Percentiles rank a stretch among this genome's conserved stretches.
phyloP scores from a whole-genome alignment of 2,797 vertebrate genomes.

The Girardinus metallicus region DNA sequence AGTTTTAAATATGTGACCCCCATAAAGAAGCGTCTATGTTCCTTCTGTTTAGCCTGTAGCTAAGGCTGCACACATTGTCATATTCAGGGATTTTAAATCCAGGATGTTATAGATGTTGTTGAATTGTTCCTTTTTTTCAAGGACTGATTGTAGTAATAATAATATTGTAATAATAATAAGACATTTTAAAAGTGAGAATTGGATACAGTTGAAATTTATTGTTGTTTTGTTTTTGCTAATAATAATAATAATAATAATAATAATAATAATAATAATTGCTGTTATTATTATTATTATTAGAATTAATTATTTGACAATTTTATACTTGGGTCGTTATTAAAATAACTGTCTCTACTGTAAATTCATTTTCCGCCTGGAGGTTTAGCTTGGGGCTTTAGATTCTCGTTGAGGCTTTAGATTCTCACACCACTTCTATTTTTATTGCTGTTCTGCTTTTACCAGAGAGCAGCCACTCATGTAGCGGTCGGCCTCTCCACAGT shows the following conservation, averaged over 20 bases:
- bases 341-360: background rate
- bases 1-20: background rate
- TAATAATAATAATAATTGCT: too few relatives aligned
- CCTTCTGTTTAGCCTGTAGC: background rate
- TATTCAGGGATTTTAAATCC: background rate
- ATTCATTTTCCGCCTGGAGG: background rate
- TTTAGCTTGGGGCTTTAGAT: background rate
- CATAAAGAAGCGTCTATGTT: background rate
- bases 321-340: background rate
- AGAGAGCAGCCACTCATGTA: constrained; percentile 79
- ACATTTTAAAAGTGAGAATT: background rate
- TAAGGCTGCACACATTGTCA: background rate
- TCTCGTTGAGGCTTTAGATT: background rate
- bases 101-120: background rate
- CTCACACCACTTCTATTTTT: constrained; percentile 44
- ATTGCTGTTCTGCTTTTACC: constrained; percentile 73
- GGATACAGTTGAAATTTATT: background rate
- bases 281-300: too few relatives aligned
- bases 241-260: too few relatives aligned
- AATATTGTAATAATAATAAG: too few relatives aligned
- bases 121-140: background rate
- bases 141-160: background rate
- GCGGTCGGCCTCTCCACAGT: constrained; percentile 82
- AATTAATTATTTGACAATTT: too few relatives aligned
- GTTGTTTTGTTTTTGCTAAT: too few relatives aligned